Conservation (phyloP, 2,888 invertebrate species). For the Callosobruchus maculatus region DNA sequence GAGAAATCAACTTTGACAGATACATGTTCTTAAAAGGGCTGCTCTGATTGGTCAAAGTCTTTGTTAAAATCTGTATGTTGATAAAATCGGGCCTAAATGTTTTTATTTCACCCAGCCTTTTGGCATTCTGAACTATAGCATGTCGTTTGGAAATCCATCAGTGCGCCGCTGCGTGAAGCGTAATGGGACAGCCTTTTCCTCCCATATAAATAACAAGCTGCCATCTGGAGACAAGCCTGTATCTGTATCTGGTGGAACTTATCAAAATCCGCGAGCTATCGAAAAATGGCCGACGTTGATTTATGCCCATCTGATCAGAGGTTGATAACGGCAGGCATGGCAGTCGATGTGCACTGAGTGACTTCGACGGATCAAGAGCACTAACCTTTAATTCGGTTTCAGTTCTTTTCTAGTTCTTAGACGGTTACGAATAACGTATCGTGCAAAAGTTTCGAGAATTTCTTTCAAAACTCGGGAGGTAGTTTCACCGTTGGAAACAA, state of each 20-base stretch:
- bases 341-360: not conserved
- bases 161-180: not conserved
- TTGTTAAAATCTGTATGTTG: no score
- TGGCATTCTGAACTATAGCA: no score
- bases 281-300: slow-evolving; percentile 22
- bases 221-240: slow-evolving; percentile 13
- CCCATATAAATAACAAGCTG: slow-evolving; percentile 21
- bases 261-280: slow-evolving; percentile 22
- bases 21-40: no score
- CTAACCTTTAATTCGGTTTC: not conserved
- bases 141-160: not conserved
- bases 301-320: slow-evolving; percentile 9
- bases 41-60: no score
- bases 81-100: no score
- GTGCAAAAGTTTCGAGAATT: no score
- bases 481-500: no score
- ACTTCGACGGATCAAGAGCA: not conserved
- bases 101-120: no score
- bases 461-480: no score
- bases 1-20: no score
- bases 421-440: no score
- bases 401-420: no score
- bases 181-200: slow-evolving; percentile 18
- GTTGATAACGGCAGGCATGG: not conserved
- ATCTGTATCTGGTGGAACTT: slow-evolving; percentile 10